Evolutionary conservation across 2,797 vertebrate species (phyloP).

Genomic region (Hephaestus fuliginosus): DNA sequence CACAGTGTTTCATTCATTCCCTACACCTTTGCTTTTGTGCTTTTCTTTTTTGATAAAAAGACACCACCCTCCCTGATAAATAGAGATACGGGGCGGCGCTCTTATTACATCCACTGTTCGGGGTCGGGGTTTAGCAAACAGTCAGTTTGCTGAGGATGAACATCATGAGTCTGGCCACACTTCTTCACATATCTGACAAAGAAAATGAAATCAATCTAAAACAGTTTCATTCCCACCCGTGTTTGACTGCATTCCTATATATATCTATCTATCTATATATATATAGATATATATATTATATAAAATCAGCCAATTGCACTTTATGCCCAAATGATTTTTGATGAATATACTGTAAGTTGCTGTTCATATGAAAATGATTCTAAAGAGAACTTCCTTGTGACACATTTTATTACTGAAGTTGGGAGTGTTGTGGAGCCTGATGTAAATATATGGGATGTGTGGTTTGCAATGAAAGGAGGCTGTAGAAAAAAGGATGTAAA

Average conservation of each 20-base stretch:
- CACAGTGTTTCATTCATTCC: background rate
- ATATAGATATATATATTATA: too few species aligned
- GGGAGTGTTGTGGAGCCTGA: conserved; percentile 22
- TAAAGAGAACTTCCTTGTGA: conserved; percentile 38
- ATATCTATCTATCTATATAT: too few species aligned
- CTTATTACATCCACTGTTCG: too few species aligned
- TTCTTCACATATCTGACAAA: background rate
- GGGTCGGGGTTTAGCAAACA: background rate
- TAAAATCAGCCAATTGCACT: conserved; percentile 69
- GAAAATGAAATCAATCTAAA: background rate
- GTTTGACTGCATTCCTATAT: conserved; percentile 17
- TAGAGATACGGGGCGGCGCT: background rate
- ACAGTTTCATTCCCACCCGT: conserved; percentile 2
- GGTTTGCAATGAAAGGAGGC: conserved; percentile 34
- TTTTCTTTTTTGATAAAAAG: conserved; percentile 6
- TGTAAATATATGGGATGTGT: conserved; percentile 57
- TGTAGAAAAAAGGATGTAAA: conserved; percentile 52
- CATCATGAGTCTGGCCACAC: conserved; percentile 10
- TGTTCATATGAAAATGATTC: conserved; percentile 43
- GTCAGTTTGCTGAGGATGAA: background rate
- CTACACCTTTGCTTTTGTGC: background rate
- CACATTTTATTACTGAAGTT: conserved; percentile 26
- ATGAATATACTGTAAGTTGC: conserved; percentile 42
- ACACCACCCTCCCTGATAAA: background rate
- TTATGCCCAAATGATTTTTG: conserved; percentile 59